Conservation (phyloP, 2,113 vertebrate species). For the Drymodes brunneopygia region DNA sequence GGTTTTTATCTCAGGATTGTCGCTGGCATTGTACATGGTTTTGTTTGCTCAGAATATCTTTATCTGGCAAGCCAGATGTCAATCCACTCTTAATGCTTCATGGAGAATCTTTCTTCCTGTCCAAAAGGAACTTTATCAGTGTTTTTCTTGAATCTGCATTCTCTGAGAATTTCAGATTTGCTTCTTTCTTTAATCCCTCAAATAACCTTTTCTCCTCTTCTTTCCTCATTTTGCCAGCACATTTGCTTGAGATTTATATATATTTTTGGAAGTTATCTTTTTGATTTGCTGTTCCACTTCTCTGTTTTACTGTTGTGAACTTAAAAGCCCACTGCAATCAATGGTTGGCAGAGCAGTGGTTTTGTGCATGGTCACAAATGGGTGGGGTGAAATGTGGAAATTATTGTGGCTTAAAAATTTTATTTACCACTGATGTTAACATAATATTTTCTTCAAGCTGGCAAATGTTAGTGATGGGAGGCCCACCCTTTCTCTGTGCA, state of each 20-base stretch:
- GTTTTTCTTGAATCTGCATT: slow-evolving; percentile 29
- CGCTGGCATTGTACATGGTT: neutral
- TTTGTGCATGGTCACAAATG: neutral
- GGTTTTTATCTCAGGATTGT: neutral
- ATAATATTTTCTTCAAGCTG: slow-evolving; percentile 27
- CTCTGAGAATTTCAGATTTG: neutral
- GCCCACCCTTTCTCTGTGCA: neutral
- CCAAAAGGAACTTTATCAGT: slow-evolving; percentile 28
- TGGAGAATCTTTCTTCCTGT: neutral
- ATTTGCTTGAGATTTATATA: neutral
- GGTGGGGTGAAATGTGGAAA: neutral
- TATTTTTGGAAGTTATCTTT: neutral
- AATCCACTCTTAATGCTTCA: slow-evolving; percentile 13
- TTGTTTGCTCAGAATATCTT: slow-evolving; percentile 38
- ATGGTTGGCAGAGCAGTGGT: neutral
- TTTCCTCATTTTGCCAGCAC: neutral
- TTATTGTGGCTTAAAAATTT: neutral
- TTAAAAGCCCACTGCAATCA: neutral
- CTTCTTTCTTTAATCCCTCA: slow-evolving; percentile 15
- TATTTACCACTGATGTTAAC: slow-evolving; percentile 21
- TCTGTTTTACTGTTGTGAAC: neutral
- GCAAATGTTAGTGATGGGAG: neutral
- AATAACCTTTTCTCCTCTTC: neutral
- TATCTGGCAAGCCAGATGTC: slow-evolving; percentile 33
- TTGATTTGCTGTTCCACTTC: neutral